Base-by-base conservation (phyloP, 30 jellyfish, hydroid and myxozoan species). In the Chrysaora quinquecirrha region DNA sequence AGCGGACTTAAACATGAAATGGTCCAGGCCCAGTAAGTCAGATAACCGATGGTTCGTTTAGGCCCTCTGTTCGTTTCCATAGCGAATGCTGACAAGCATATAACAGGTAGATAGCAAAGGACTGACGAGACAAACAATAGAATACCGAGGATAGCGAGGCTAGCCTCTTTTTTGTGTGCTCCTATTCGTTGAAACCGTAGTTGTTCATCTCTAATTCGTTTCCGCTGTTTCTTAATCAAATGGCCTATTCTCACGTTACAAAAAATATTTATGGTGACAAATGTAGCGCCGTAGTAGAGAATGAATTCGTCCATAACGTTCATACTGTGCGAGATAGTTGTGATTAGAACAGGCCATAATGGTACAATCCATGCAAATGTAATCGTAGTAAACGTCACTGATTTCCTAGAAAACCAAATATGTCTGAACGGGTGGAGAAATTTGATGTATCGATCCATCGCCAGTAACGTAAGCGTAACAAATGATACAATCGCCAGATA, bases 361-460 rank as follows among this genome's bases (percentile, higher is more conserved):
- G 90, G 83, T 20, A 32, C 47, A 3, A 29, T 38, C 90, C 90
- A 80, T 38, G 71, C 52, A 18, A 38, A 24, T 33, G 48, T 7
- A 24, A 66, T 24, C 56, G 31, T 56, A 2, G 56, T 19, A 10
- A 22, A 27, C 27, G 30, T 35, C 7, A 80, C 48, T 0, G 90
- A 35, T 23, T 38, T 25, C 9, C 48, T 25, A 21, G 71, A 72
- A 65, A 80, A 1, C 60, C 33, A 43, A 52, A 43, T 38, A 33
- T 80, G 83, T 50, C 52, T 43, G 64, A 65, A 80, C 67, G 90
- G 90, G 34, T 65, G 54, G 62, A 79, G 63, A 70, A 80, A 80
- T 68, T 49, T 56, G 19, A 80, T 1, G 21, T 63, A 80, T 19
- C 82, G 56, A 31, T 80, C 90, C 7, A 80, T 33, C 1, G 90